Conservation (phyloP, 64 coral and sea anemone species). For the Porites australiensis region DNA sequence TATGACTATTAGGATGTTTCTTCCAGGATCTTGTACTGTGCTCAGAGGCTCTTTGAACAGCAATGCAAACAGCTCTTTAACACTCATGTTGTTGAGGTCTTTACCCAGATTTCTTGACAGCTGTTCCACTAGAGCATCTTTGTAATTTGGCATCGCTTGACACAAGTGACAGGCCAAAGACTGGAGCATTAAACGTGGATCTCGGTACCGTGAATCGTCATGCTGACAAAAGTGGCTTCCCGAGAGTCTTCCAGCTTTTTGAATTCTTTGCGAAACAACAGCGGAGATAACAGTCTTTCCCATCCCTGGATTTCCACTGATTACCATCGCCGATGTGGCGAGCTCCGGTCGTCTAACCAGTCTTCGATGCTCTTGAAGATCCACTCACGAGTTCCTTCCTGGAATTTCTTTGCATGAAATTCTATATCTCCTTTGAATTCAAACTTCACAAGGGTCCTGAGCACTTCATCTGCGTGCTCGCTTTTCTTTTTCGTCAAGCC, state of each 20-base stretch:
- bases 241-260: background rate
- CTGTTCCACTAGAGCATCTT: slow-evolving; percentile 11
- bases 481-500: background rate
- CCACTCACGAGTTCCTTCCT: slow-evolving; percentile 52
- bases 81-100: slow-evolving; percentile 9
- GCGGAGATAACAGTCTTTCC: slow-evolving; percentile 50
- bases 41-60: slow-evolving; percentile 39
- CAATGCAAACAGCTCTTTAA: slow-evolving; percentile 39
- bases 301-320: slow-evolving; percentile 54
- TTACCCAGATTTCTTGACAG: slow-evolving; percentile 19
- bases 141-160: slow-evolving; percentile 14
- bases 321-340: background rate
- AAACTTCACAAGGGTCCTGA: background rate
- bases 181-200: slow-evolving; percentile 36
- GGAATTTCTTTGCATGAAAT: slow-evolving; percentile 23
- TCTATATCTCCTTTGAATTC: slow-evolving; percentile 56
- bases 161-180: slow-evolving; percentile 46
- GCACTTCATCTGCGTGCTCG: background rate
- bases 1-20: slow-evolving; percentile 28
- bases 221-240: slow-evolving; percentile 8
- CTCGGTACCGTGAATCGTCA: slow-evolving; percentile 30
- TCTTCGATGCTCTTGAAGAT: background rate
- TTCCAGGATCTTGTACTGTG: slow-evolving; percentile 18
- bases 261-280: slow-evolving; percentile 21
- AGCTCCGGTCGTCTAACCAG: slow-evolving; percentile 28